phyloP scores from a whole-genome alignment of 2,888 invertebrate species.

The Nycteola revayana region DNA sequence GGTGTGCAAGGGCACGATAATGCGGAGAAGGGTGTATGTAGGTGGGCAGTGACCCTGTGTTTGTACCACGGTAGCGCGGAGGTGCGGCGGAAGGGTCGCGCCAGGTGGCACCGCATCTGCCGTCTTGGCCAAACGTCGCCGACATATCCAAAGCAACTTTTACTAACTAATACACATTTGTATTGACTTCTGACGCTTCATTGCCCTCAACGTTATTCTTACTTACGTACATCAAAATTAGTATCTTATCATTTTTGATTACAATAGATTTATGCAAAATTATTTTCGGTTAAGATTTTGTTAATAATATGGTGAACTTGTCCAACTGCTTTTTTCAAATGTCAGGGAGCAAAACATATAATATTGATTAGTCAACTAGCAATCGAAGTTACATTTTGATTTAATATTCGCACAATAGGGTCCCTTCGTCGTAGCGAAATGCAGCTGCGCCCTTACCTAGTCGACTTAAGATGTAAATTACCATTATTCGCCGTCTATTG shows the following conservation, averaged over 20 bases:
- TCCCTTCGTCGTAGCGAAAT: slow-evolving; percentile 55
- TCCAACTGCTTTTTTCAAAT: too few relatives aligned
- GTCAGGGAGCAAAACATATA: too few relatives aligned
- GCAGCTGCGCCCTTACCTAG: slow-evolving; percentile 76
- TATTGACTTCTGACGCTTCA: slow-evolving; percentile 60
- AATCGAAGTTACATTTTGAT: slow-evolving; percentile 49
- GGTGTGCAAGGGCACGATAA: slow-evolving; percentile 52
- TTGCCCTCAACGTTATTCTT: slow-evolving; percentile 48
- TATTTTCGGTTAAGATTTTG: too few relatives aligned
- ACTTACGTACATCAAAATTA: slow-evolving; percentile 2
- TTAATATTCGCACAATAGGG: slow-evolving; percentile 46
- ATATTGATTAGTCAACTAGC: slow-evolving; percentile 54
- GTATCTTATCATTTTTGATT: neutral
- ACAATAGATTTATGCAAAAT: slow-evolving; percentile 31
- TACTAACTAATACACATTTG: slow-evolving; percentile 37
- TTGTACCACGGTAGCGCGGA: slow-evolving; percentile 35
- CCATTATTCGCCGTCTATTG: slow-evolving; percentile 73
- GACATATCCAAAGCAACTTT: slow-evolving; percentile 52
- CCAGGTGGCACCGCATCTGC: slow-evolving; percentile 79
- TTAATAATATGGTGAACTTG: too few relatives aligned
- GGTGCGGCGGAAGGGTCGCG: slow-evolving; percentile 73
- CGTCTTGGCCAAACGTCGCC: slow-evolving; percentile 59
- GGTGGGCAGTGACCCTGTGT: slow-evolving; percentile 74
- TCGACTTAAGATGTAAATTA: slow-evolving; percentile 81
- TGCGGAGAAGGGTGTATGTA: slow-evolving; percentile 59